These are phyloP conservation scores for Rhinophrynus dorsalis DNA, from an alignment of 2,797 vertebrate species.

Conservation along the genomic window DNA sequence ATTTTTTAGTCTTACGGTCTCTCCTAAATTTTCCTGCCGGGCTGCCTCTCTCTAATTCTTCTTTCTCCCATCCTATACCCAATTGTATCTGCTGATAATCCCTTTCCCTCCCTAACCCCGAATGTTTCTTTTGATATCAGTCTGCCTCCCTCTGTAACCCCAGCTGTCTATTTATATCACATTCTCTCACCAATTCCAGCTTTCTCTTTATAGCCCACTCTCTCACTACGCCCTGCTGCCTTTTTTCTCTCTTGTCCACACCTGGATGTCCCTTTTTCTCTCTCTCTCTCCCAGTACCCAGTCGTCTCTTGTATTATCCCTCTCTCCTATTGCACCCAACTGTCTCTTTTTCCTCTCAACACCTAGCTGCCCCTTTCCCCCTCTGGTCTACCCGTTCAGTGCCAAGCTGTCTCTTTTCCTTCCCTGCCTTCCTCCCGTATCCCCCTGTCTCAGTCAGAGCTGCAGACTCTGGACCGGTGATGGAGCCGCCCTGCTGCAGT, in stretches of 20 bases:
- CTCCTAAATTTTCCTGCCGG: not conserved
- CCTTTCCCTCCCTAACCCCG: no score
- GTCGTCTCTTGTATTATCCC: not conserved
- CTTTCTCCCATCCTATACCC: not conserved
- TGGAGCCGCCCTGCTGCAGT: constrained; percentile 18
- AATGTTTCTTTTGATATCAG: not conserved
- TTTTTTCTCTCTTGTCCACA: not conserved
- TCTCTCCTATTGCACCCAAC: not conserved
- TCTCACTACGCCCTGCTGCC: not conserved
- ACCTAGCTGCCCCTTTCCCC: constrained; percentile 50
- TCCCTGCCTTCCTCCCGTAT: not conserved
- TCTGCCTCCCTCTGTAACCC: not conserved
- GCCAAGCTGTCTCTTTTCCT: not conserved
- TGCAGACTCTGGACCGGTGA: constrained; percentile 5
- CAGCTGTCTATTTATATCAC: not conserved
- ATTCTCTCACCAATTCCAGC: not conserved
- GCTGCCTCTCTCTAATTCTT: not conserved
- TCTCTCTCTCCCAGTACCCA: constrained; percentile 18
- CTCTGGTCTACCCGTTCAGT: not conserved
- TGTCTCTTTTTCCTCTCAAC: constrained; percentile 52
- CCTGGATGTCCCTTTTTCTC: constrained; percentile 22
- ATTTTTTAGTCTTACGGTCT: not conserved
- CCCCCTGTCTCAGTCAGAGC: constrained; percentile 1
- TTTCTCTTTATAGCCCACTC: not conserved
- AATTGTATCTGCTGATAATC: no score